phyloP scores from a whole-genome alignment of 2,113 vertebrate species.

The Toxotes jaculatrix region DNA sequence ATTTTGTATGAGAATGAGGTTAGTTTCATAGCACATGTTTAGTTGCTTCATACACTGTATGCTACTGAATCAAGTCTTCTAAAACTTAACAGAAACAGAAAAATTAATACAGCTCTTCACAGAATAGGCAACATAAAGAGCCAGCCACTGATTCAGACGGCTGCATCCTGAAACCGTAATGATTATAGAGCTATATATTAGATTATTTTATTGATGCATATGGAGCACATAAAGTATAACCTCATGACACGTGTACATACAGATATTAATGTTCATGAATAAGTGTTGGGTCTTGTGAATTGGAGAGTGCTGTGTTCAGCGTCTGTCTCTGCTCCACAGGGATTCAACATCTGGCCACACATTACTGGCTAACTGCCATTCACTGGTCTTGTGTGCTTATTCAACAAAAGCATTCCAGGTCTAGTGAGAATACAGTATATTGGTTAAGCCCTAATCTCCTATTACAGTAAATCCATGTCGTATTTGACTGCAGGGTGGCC shows the following conservation, averaged over 20 bases:
- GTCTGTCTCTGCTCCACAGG: conserved; percentile 21
- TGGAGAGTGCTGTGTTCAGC: conserved; percentile 28
- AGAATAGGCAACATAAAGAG: not conserved
- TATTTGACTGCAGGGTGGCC: conserved; percentile 54
- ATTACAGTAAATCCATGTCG: conserved; percentile 71
- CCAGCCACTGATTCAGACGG: not conserved
- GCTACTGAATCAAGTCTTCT: too few relatives aligned
- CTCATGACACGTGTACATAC: not conserved
- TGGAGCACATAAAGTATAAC: conserved; percentile 2
- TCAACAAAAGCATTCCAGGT: conserved; percentile 61
- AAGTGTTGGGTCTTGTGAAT: not conserved
- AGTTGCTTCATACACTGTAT: too few relatives aligned
- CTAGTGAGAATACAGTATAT: conserved; percentile 46
- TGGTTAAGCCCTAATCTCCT: conserved; percentile 53
- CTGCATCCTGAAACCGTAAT: not conserved
- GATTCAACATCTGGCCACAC: conserved; percentile 64
- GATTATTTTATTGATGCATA: not conserved
- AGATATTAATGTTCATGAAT: conserved; percentile 29
- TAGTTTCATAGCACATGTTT: too few relatives aligned
- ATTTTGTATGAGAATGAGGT: too few relatives aligned
- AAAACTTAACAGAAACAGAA: too few relatives aligned
- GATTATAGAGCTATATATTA: not conserved
- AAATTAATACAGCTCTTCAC: not conserved
- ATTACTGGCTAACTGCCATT: conserved; percentile 47
- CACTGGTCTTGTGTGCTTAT: conserved; percentile 39